These are phyloP conservation scores for Globicephala melas DNA, from an alignment of 2,113 vertebrate species.

Conservation along the genomic window DNA sequence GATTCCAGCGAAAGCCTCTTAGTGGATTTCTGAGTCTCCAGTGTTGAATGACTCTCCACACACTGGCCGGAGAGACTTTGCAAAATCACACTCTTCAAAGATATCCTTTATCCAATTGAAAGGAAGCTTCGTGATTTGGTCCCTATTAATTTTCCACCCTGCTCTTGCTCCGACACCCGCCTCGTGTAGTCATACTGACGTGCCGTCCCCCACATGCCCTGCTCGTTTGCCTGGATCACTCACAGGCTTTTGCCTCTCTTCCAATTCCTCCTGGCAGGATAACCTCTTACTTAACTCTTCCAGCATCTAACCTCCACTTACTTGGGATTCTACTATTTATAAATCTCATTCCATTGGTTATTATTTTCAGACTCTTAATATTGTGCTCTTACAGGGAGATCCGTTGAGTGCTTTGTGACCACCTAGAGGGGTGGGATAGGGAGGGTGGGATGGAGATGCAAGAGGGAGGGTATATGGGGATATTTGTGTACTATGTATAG, in stretches of 20 bases:
- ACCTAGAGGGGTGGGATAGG: too few relatives aligned
- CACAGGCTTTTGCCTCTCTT: background rate
- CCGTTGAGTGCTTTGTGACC: too few relatives aligned
- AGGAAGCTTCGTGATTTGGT: background rate
- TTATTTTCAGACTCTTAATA: background rate
- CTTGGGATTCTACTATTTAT: background rate
- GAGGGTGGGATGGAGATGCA: too few relatives aligned
- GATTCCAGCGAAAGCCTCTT: background rate
- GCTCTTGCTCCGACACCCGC: fast-evolving
- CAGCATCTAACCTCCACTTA: background rate
- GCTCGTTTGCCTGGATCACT: background rate
- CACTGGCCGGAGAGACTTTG: background rate
- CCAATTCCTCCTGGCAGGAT: background rate
- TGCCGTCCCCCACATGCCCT: background rate
- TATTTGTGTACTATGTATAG: too few relatives aligned
- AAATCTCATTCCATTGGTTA: background rate
- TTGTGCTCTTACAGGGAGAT: background rate
- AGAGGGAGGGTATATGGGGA: too few relatives aligned
- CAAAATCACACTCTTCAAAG: background rate
- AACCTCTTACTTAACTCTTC: background rate
- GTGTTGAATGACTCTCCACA: background rate
- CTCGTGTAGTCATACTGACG: fast-evolving
- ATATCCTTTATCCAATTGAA: too few relatives aligned
- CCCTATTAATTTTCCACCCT: background rate
- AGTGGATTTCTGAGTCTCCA: background rate